Conservation (phyloP, 2,113 vertebrate genomes). For the Oceanodroma tethys region DNA sequence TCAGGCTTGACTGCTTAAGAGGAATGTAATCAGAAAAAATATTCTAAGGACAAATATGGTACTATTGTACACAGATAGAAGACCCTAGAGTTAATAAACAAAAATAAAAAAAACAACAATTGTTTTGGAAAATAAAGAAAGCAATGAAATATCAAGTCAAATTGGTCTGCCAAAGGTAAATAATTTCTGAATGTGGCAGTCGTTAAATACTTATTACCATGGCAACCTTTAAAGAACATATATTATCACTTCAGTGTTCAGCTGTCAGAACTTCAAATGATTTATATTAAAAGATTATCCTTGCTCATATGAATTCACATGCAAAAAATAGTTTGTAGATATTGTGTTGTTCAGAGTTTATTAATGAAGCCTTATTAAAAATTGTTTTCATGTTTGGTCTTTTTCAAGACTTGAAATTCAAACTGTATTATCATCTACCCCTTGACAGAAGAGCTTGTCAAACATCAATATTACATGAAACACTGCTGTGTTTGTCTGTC, state of each 20-base stretch:
- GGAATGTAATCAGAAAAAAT: neutral
- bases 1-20: neutral
- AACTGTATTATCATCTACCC: neutral
- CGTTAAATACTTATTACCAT: neutral
- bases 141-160: neutral
- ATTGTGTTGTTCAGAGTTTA: neutral
- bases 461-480: neutral
- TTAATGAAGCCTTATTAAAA: neutral
- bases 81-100: neutral
- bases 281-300: neutral
- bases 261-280: neutral
- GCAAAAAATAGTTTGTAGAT: neutral
- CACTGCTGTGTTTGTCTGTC: neutral
- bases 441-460: neutral
- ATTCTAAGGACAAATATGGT: neutral
- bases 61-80: neutral
- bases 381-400: neutral
- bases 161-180: neutral
- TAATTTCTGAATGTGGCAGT: neutral
- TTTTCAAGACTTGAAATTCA: conserved; percentile 16
- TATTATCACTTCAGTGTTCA: neutral
- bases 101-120: neutral
- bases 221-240: neutral
- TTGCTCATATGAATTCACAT: neutral
- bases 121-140: neutral